Percentiles rank a stretch among this genome's conserved stretches.
Evolutionary conservation across 2,888 invertebrate species (phyloP).

Genomic region (Cephus rjabovi): DNA sequence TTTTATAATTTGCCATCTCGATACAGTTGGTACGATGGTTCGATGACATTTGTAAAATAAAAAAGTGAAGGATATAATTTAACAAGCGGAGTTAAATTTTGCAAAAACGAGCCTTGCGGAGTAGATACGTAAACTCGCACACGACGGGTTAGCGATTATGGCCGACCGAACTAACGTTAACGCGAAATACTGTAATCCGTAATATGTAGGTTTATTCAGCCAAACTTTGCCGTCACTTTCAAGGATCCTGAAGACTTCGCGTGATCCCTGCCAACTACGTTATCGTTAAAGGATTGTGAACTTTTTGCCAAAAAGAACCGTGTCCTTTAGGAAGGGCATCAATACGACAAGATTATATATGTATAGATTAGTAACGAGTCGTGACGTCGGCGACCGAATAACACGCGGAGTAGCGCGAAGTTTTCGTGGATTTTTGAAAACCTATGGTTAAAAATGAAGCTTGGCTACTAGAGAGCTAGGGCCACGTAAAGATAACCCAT

Average conservation of each 20-base stretch:
- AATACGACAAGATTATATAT: background rate
- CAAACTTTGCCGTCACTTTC: conserved; percentile 28
- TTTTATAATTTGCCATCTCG: conserved; percentile 59
- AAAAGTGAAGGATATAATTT: conserved; percentile 22
- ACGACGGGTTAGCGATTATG: conserved; percentile 11
- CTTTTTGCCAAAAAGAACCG: background rate
- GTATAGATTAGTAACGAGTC: background rate
- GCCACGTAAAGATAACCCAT: conserved; percentile 50
- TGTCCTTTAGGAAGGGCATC: background rate
- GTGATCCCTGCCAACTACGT: background rate
- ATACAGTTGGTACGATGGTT: conserved; percentile 50
- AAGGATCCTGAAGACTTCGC: background rate
- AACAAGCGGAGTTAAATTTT: conserved; percentile 29
- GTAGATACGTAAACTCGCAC: background rate
- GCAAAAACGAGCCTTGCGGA: conserved; percentile 22
- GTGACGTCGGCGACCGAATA: background rate
- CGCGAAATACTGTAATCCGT: conserved; percentile 42
- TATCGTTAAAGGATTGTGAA: background rate
- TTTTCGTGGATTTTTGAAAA: conserved; percentile 29
- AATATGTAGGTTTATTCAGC: conserved; percentile 42
- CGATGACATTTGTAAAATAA: conserved; percentile 36
- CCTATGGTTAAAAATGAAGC: conserved; percentile 26
- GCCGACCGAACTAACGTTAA: conserved; percentile 43
- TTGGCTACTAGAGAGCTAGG: conserved; percentile 35
- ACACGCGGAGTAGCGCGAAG: background rate